Conservation (phyloP, 2,113 vertebrate genomes). For the Mobula hypostoma region DNA sequence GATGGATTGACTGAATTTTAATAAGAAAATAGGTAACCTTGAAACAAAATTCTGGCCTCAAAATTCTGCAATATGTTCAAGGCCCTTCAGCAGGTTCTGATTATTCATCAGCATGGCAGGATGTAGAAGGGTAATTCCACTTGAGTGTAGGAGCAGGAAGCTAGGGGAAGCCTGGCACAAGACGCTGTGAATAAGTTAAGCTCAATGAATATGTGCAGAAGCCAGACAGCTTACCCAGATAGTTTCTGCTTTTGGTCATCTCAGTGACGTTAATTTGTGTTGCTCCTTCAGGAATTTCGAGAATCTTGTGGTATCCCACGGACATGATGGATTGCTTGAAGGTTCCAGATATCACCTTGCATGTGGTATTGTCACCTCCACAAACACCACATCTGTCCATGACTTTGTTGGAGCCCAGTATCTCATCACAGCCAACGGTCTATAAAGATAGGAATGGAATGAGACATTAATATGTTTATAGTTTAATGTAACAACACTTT, state of each 20-base stretch:
- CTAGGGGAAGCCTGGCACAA: background rate
- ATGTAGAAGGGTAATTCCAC: background rate
- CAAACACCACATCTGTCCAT: conserved; percentile 47
- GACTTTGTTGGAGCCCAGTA: conserved; percentile 36
- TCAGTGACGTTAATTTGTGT: conserved; percentile 54
- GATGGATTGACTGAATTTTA: background rate
- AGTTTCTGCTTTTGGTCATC: conserved; percentile 57
- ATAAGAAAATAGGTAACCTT: background rate
- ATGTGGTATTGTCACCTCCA: conserved; percentile 44
- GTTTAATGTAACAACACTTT: background rate
- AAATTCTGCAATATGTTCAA: background rate
- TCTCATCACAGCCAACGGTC: conserved; percentile 40
- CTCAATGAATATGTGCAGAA: background rate
- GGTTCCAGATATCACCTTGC: conserved; percentile 52
- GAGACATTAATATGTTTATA: background rate
- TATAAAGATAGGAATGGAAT: conserved; percentile 13
- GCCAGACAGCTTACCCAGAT: conserved; percentile 51
- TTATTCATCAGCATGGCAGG: background rate
- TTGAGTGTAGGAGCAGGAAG: background rate
- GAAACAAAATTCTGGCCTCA: background rate
- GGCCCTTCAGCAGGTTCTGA: too few relatives aligned
- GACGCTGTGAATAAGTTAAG: background rate
- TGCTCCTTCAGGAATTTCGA: conserved; percentile 57
- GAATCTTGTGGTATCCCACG: conserved; percentile 59
- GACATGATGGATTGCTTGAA: conserved; percentile 52